phyloP scores from a whole-genome alignment of 2,888 invertebrate species.

The Acronicta aceris region DNA sequence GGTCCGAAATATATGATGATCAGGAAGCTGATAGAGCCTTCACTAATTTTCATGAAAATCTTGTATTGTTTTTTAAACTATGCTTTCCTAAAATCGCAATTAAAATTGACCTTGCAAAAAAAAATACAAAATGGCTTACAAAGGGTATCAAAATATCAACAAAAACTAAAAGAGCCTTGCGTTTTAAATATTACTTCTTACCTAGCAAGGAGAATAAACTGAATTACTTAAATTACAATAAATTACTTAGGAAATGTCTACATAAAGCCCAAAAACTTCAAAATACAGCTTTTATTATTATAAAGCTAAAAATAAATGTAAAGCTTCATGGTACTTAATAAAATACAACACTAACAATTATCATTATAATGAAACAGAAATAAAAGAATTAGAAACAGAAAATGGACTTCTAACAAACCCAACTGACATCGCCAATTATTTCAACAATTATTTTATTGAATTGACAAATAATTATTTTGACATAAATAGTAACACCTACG shows the following conservation, averaged over 20 bases:
- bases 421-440: neutral
- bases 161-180: constrained; percentile 5
- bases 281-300: neutral
- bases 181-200: constrained; percentile 2
- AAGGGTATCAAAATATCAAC: constrained; percentile 4
- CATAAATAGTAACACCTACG: constrained; percentile 1
- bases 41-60: constrained; percentile 1
- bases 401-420: neutral
- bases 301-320: constrained; percentile 9
- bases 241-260: constrained; percentile 6
- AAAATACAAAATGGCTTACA: constrained; percentile 7
- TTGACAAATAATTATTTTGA: neutral
- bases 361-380: neutral
- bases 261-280: constrained; percentile 6
- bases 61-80: constrained; percentile 2
- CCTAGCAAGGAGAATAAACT: neutral
- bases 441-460: constrained; percentile 1
- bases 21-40: constrained; percentile 3
- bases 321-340: constrained; percentile 9
- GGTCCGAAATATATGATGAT: constrained; percentile 2
- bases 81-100: constrained; percentile 5
- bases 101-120: constrained; percentile 1
- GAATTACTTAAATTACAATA: constrained; percentile 3
- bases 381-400: constrained; percentile 1
- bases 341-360: constrained; percentile 2